These are phyloP conservation scores for Malacoctenus gilli DNA, from an alignment of 2,797 vertebrate genomes.

Conservation along the genomic window DNA sequence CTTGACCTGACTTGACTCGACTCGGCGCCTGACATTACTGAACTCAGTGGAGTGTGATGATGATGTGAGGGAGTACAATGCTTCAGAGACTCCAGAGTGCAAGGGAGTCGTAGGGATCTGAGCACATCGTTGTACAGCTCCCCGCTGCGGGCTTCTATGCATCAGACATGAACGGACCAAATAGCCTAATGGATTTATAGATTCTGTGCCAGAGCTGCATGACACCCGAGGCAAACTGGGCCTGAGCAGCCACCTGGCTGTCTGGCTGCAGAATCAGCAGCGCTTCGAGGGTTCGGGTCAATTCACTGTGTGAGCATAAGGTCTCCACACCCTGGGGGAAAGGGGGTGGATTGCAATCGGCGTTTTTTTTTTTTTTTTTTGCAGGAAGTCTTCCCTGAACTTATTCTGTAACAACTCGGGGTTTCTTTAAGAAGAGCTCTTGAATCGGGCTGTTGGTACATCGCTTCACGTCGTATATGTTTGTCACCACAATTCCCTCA, in stretches of 20 bases:
- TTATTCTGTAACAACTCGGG: conserved; percentile 6
- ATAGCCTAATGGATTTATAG: conserved; percentile 65
- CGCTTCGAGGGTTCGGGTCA: conserved; percentile 48
- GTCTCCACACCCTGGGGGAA: conserved; percentile 10
- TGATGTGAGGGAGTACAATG: conserved; percentile 25
- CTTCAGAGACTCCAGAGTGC: conserved; percentile 30
- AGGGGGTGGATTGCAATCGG: conserved; percentile 3
- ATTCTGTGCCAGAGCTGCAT: conserved; percentile 50
- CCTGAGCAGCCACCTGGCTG: conserved; percentile 49
- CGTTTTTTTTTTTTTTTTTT: too few species aligned
- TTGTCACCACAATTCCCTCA: conserved; percentile 12
- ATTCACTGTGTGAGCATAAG: conserved; percentile 34
- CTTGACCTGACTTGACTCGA: conserved; percentile 45
- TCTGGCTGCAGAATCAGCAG: conserved; percentile 50
- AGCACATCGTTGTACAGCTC: conserved; percentile 13
- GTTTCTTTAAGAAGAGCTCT: too few species aligned
- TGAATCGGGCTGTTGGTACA: neutral
- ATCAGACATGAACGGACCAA: conserved; percentile 51
- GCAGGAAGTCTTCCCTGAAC: conserved; percentile 12
- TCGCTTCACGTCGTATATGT: neutral
- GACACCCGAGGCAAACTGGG: conserved; percentile 51
- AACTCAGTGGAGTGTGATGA: conserved; percentile 37
- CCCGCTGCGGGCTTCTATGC: conserved; percentile 44
- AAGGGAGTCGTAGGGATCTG: conserved; percentile 11
- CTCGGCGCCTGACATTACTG: conserved; percentile 28